Evolutionary conservation across 2,113 vertebrate genomes (phyloP), one percentile per base, ranked within the genome.

Genomic region (Thalassarche chlororhynchos): DNA sequence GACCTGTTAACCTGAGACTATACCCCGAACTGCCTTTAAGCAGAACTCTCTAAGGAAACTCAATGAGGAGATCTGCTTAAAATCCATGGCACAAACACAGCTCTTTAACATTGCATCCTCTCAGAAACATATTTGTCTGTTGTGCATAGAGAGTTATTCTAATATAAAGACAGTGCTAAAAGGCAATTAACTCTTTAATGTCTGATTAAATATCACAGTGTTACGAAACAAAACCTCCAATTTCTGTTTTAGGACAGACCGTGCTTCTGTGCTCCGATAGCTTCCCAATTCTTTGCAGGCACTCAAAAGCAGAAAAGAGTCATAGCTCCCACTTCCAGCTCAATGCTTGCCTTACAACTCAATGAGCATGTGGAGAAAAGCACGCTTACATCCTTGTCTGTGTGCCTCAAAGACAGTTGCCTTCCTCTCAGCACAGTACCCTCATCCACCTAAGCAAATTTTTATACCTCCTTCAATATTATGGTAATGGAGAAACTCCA

Each of bases 111-210:
- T 12, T 29, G 42, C 8, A 80, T 9, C 10, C 24, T 60, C 54
- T 93, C 70, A 90, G 62, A 80, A 92, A 80, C 34, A 90, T 61
- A 84, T 93, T 21, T 71, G 34, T 42, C 52, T 80, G 25, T 34
- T 89, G 61, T 29, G 31, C 47, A 44, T 13, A 86, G 19, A 52
- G 20, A 90, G 40, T 89, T 92, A 83, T 61, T 92, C 42, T 72
- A 86, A 88, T 62, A 94, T 42, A 71, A 19, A 79, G 38, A 58
- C 21, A 78, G 18, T 69, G 14, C 24, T 57, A 79, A 88, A 87
- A 9, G 2, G 34, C 28, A 91, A 69, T 91, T 85, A 96, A 87
- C 32, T 92, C 38, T 55, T 88, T 51, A 78, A 40, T 54, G 7
- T 5, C 12, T 55, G 51, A 81, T n/a, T 83, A 66, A 95, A 75